A percentile compares a stretch with the other conserved stretches of the same genome.
These are phyloP conservation scores for Idaea aversata DNA, from an alignment of 2,888 invertebrate genomes.

Conservation along the genomic window DNA sequence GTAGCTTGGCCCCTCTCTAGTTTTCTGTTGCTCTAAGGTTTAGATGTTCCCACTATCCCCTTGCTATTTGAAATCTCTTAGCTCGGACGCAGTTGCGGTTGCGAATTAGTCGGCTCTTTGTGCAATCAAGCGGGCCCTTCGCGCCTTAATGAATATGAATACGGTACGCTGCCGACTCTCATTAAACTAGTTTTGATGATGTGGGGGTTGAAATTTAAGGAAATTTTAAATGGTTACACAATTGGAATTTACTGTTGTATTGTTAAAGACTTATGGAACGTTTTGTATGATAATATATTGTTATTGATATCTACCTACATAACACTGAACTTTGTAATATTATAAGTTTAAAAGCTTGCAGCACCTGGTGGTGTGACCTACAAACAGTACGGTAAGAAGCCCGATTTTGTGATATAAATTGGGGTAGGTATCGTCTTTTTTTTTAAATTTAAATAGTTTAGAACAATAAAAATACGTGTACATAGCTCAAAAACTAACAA, in stretches of 20 bases:
- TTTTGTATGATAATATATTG: constrained; percentile 34
- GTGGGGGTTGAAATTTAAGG: constrained; percentile 5
- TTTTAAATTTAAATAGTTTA: too few relatives aligned
- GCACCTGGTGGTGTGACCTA: too few relatives aligned
- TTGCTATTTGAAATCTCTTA: constrained; percentile 13
- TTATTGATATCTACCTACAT: constrained; percentile 17
- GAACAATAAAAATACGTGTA: too few relatives aligned
- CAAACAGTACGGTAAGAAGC: too few relatives aligned
- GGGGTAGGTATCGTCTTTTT: too few relatives aligned
- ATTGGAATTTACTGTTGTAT: constrained; percentile 11
- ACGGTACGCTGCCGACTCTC: constrained; percentile 33
- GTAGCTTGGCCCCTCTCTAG: too few relatives aligned
- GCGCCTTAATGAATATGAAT: constrained; percentile 78
- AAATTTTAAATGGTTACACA: constrained; percentile 1
- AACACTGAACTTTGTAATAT: too few relatives aligned
- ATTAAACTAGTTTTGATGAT: constrained; percentile 1
- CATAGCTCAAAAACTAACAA: too few relatives aligned
- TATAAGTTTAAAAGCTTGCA: too few relatives aligned
- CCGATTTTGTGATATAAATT: too few relatives aligned
- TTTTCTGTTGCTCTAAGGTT: not conserved
- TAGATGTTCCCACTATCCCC: not conserved
- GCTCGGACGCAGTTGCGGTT: constrained; percentile 60
- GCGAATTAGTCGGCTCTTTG: constrained; percentile 78
- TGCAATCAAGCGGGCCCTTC: constrained; percentile 79
- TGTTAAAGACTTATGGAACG: constrained; percentile 13